Conservation (phyloP, 2,888 invertebrate genomes). For the Phytoseiulus persimilis region DNA sequence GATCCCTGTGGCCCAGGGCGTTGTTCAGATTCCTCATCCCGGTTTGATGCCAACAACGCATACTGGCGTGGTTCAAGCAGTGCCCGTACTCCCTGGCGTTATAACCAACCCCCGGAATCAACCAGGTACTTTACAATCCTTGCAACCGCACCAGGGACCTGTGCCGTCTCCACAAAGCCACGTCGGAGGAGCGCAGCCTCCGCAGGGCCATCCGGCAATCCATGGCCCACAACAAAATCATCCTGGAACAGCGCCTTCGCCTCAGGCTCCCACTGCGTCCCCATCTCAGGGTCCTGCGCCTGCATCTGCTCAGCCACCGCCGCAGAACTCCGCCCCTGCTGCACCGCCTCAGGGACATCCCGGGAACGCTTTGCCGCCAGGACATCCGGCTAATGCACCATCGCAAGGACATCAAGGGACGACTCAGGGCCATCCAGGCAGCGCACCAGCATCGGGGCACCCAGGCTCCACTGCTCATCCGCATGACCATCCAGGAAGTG, state of each 20-base stretch:
- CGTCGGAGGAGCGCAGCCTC: not conserved
- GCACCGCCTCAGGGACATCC: not conserved
- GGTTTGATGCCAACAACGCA: not conserved
- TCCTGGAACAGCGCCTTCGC: not conserved
- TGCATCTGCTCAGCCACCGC: not conserved
- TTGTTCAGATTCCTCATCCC: not conserved
- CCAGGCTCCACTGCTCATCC: not conserved
- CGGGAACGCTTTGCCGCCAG: not conserved
- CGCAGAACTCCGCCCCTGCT: not conserved
- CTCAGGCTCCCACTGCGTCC: not conserved
- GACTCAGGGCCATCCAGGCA: not conserved
- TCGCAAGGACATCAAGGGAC: not conserved
- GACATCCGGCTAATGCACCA: not conserved
- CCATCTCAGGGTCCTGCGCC: not conserved
- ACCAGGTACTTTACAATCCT: not conserved
- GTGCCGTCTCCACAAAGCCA: not conserved
- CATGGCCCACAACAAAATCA: not conserved
- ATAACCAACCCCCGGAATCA: too few species aligned
- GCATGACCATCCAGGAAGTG: not conserved
- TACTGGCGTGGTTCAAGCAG: not conserved
- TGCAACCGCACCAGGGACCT: not conserved
- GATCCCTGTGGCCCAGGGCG: not conserved
- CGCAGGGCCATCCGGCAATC: not conserved
- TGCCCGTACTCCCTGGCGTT: not conserved
- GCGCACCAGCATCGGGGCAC: not conserved